Percentiles rank a stretch among this genome's conserved stretches.
Conservation (phyloP, 2,888 invertebrate genomes). For the Anorthoa munda region DNA sequence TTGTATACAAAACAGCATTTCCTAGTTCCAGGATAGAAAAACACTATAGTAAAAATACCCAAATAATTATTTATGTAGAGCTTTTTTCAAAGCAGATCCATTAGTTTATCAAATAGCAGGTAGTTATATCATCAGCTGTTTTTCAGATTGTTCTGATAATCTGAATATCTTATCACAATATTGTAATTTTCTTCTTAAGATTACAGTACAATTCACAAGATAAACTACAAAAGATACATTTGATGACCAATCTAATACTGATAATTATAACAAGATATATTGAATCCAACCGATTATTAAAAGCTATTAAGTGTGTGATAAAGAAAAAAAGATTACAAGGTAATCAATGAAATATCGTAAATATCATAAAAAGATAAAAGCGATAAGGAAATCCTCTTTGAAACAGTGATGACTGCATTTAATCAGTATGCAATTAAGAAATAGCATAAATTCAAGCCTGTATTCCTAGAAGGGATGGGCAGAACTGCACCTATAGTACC, state of each 20-base stretch:
- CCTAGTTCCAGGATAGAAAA: too few species aligned
- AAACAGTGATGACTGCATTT: slow-evolving; percentile 5
- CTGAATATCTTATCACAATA: slow-evolving; percentile 21
- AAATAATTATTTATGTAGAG: too few species aligned
- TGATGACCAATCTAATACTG: slow-evolving; percentile 38
- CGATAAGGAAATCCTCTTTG: not conserved
- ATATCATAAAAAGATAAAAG: slow-evolving; percentile 1
- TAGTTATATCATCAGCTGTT: slow-evolving; percentile 3
- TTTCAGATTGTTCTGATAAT: slow-evolving; percentile 21
- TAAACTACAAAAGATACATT: slow-evolving; percentile 28
- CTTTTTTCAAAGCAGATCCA: not conserved
- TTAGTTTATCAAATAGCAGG: slow-evolving; percentile 16
- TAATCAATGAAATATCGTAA: not conserved
- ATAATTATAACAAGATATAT: slow-evolving; percentile 42
- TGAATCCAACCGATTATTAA: slow-evolving; percentile 33
- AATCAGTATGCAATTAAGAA: not conserved
- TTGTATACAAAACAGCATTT: too few species aligned
- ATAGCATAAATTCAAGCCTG: too few species aligned
- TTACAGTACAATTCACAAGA: slow-evolving; percentile 24
- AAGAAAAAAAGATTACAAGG: slow-evolving; percentile 22
- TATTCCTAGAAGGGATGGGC: too few species aligned
- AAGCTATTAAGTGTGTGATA: slow-evolving; percentile 45
- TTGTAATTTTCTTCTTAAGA: slow-evolving; percentile 22
- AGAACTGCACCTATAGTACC: too few species aligned
- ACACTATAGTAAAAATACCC: too few species aligned